phyloP scores from a whole-genome alignment of 2,888 invertebrate species.

The Eremobia ochroleuca region DNA sequence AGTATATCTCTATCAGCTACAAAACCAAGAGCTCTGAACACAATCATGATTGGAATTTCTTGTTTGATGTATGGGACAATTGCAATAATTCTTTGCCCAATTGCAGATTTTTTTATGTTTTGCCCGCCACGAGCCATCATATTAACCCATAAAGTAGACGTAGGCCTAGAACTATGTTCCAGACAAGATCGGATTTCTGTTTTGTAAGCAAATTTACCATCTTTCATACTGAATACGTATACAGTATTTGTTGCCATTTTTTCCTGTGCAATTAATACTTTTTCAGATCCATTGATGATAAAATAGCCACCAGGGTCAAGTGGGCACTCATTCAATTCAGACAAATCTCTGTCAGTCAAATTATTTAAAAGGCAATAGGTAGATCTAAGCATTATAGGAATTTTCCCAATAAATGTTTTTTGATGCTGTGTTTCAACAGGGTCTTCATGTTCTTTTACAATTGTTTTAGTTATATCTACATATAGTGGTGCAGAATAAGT shows the following conservation, averaged over 20 bases:
- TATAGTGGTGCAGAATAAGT: slow-evolving; percentile 99
- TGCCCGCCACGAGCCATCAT: slow-evolving; percentile 99
- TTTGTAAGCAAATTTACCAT: slow-evolving; percentile 99
- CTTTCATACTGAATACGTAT: slow-evolving; percentile 99
- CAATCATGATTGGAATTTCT: slow-evolving; percentile 99
- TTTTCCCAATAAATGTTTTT: slow-evolving; percentile 96
- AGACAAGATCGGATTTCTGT: slow-evolving; percentile 97
- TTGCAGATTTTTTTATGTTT: slow-evolving; percentile 99
- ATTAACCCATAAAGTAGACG: slow-evolving; percentile 99
- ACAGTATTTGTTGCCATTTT: slow-evolving; percentile 99
- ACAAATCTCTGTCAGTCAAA: slow-evolving; percentile 99
- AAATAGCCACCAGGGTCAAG: slow-evolving; percentile 99
- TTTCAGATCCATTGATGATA: slow-evolving; percentile 99
- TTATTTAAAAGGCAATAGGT: slow-evolving; percentile 99
- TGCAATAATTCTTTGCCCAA: slow-evolving; percentile 99
- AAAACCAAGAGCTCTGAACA: slow-evolving; percentile 99
- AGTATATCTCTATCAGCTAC: slow-evolving; percentile 99
- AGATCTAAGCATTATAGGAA: slow-evolving; percentile 99
- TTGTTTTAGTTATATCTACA: slow-evolving; percentile 99
- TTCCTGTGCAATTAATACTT: slow-evolving; percentile 99
- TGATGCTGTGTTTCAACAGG: slow-evolving; percentile 96
- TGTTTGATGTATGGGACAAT: slow-evolving; percentile 99
- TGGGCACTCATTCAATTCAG: slow-evolving; percentile 99
- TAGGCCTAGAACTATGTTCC: slow-evolving; percentile 96
- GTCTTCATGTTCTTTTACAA: slow-evolving; percentile 97